Conservation (phyloP, 2,888 invertebrate genomes). For the Ditylenchus weischeri region DNA sequence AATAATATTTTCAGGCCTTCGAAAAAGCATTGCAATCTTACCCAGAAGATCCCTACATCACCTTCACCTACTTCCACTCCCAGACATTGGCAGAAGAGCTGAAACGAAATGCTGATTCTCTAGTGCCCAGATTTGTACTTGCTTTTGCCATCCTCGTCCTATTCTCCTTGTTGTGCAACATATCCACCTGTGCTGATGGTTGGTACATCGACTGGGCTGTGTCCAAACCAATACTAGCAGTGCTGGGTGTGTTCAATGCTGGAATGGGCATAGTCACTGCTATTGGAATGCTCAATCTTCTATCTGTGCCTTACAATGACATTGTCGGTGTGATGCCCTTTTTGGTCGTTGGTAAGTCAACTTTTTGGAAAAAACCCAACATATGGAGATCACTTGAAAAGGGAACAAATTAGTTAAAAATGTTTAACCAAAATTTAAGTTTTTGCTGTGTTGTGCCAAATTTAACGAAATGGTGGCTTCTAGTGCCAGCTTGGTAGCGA, state of each 20-base stretch:
- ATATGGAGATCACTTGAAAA: too few species aligned
- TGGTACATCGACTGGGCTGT: slow-evolving; percentile 65
- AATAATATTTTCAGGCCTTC: slow-evolving; percentile 43
- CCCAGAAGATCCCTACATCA: slow-evolving; percentile 49
- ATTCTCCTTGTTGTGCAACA: slow-evolving; percentile 54
- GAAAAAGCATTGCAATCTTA: slow-evolving; percentile 39
- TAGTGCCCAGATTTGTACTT: slow-evolving; percentile 53
- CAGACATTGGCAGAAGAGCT: slow-evolving; percentile 85
- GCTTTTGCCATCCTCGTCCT: slow-evolving; percentile 53
- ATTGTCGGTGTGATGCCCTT: slow-evolving; percentile 91
- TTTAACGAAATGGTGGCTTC: too few species aligned
- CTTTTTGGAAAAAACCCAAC: too few species aligned
- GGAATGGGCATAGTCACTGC: slow-evolving; percentile 85
- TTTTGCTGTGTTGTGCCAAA: too few species aligned
- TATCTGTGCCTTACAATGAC: slow-evolving; percentile 86
- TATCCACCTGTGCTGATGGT: slow-evolving; percentile 76
- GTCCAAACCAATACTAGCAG: slow-evolving; percentile 84
- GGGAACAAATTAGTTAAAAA: too few species aligned
- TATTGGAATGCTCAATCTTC: slow-evolving; percentile 83
- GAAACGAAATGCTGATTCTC: slow-evolving; percentile 82
- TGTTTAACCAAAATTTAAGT: too few species aligned
- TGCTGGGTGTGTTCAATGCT: slow-evolving; percentile 84
- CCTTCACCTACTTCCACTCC: slow-evolving; percentile 61
- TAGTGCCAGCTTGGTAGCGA: too few species aligned
- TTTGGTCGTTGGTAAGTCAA: slow-evolving; percentile 77